These are phyloP conservation scores for Drosophila mayaguana DNA, from an alignment of 2,888 invertebrate genomes.

Conservation along the genomic window DNA sequence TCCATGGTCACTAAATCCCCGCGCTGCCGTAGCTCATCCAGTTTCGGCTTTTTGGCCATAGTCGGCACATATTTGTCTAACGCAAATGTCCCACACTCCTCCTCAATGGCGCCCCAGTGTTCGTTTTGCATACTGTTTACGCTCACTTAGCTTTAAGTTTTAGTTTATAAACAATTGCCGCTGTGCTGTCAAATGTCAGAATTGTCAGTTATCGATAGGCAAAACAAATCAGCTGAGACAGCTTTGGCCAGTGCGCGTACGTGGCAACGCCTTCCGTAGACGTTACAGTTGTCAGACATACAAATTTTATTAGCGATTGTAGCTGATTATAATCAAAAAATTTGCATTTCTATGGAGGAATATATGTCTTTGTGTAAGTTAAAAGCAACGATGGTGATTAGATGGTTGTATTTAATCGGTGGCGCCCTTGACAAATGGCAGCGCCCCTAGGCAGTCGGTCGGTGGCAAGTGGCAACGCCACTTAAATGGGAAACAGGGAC, in stretches of 20 bases:
- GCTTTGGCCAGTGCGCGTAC: slow-evolving; percentile 8
- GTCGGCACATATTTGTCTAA: slow-evolving; percentile 61
- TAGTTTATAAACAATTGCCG: slow-evolving; percentile 12
- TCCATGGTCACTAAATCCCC: slow-evolving; percentile 44
- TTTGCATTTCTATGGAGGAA: background rate
- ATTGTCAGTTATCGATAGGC: slow-evolving; percentile 7
- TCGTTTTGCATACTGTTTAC: slow-evolving; percentile 48
- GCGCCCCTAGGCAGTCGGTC: slow-evolving; percentile 23
- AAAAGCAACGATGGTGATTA: background rate
- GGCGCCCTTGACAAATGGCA: slow-evolving; percentile 35
- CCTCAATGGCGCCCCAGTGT: slow-evolving; percentile 61
- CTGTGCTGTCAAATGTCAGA: slow-evolving; percentile 11
- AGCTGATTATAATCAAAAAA: background rate
- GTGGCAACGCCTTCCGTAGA: slow-evolving; percentile 49
- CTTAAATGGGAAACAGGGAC: slow-evolving; percentile 38
- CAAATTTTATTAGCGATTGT: background rate
- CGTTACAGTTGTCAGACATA: slow-evolving; percentile 22
- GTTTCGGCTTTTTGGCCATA: slow-evolving; percentile 66
- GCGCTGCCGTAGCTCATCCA: slow-evolving; percentile 70
- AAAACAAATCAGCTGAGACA: slow-evolving; percentile 6
- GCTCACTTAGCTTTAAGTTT: background rate
- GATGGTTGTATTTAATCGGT: slow-evolving; percentile 1
- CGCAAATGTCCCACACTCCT: slow-evolving; percentile 34
- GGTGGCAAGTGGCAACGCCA: slow-evolving; percentile 41
- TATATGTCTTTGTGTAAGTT: slow-evolving; percentile 13